These are phyloP conservation scores for zebrafish (Danio rerio) DNA, from an alignment of 2,113 vertebrate genomes.

Conservation along the genomic window GRCz12tu NC_133197.1:17775001-17775500, in stretches of 20 bases:
- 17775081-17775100: too few species aligned
- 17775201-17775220: too few species aligned
- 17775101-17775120: too few species aligned
- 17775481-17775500: constrained; percentile 13
- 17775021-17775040: too few species aligned
- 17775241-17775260: neutral
- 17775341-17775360: neutral
- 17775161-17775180: too few species aligned
- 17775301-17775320: neutral
- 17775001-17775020: too few species aligned
- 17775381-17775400: neutral
- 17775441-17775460: neutral
- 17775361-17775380: constrained; percentile 18
- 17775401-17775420: constrained; percentile 27
- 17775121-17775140: too few species aligned
- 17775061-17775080: too few species aligned
- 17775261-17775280: neutral
- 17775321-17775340: neutral
- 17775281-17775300: neutral
- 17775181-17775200: too few species aligned
- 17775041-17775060: too few species aligned
- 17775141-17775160: too few species aligned
- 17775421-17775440: constrained; percentile 1
- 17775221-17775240: neutral
- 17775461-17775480: constrained; percentile 21